Evolutionary conservation across 1,140 invertebrate genomes (phyloP), one percentile per base, ranked within the genome.

Genomic region (Drosophila sulfurigaster): DNA sequence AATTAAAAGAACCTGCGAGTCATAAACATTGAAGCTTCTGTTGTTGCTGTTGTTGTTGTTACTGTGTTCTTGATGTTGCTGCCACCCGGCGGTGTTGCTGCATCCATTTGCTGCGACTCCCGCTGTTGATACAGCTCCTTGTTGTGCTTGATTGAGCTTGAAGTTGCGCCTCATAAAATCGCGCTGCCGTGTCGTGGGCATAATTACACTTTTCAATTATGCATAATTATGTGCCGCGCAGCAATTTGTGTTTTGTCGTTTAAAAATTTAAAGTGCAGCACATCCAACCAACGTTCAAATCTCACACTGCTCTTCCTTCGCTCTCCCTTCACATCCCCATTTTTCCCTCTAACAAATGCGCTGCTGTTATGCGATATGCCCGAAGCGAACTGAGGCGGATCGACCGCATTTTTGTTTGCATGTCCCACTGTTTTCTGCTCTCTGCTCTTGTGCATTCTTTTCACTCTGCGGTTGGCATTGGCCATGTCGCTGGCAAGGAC

Each of bases 121-220:
- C 35, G 35, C 7, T 38, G 35, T 10, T 48, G 11, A 8, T 30
- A 15, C 25, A 46, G 25, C 38, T 30, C 2, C 35, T 38, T 46
- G 45, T 70, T 75, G 41, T 69, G 83, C 79, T 75, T 87, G 82
- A 87, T 87, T 82, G 83, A 88, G 82, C 83, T 71, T 56, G 75
- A 70, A 79, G 83, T 71, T 74, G 75, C 75, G 82, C 70, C 82
- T 79, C 82, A 82, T 86, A 87, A 82, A 86, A 54, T 87, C 75
- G 49, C 48, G 54, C 38, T 13, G 32, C 32, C 60, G 60, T 49
- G 66, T 81, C 76, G 46, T 52, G 54, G 54, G 60, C 83, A 73
- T 87, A 87, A 87, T 87, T 87, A 87, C 83, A 78, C 79, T 82
- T 87, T 87, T 87, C 83, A 87, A 87, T 87, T 87, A 88, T 87